Evolutionary conservation across 2,797 vertebrate genomes (phyloP).

Genomic region (Tolypeutes matacus): DNA sequence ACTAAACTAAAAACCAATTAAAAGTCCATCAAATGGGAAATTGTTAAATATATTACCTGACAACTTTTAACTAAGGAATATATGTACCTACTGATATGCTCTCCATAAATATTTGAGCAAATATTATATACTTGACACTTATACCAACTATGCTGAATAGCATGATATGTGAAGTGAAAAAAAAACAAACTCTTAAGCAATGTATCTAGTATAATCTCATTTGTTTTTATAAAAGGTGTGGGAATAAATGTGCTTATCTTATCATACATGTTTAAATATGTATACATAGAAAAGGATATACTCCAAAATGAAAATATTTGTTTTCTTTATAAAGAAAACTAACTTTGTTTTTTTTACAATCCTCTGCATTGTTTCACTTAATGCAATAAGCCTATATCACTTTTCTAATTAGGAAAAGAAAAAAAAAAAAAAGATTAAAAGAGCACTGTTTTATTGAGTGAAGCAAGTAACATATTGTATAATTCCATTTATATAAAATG

Average conservation of each 20-base stretch:
- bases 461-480: too few species aligned
- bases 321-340: not conserved
- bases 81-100: not conserved
- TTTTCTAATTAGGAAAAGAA: not conserved
- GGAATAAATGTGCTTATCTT: not conserved
- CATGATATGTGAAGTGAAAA: not conserved
- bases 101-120: constrained; percentile 33
- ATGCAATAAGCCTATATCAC: not conserved
- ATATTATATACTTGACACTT: not conserved
- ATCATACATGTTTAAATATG: not conserved
- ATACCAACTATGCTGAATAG: not conserved
- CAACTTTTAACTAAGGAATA: not conserved
- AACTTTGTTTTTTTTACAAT: not conserved
- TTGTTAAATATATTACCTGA: not conserved
- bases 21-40: not conserved
- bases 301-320: not conserved
- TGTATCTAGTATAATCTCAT: not conserved
- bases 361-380: not conserved
- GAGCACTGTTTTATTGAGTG: not conserved
- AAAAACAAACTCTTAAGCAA: not conserved
- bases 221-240: not conserved
- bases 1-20: not conserved
- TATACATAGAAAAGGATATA: not conserved
- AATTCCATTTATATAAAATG: too few species aligned
- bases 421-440: not conserved